Evolutionary conservation across 1,140 invertebrate species (phyloP), one percentile per base, ranked within the genome.

Genomic region (Brachionus asplanchnoidis): DNA sequence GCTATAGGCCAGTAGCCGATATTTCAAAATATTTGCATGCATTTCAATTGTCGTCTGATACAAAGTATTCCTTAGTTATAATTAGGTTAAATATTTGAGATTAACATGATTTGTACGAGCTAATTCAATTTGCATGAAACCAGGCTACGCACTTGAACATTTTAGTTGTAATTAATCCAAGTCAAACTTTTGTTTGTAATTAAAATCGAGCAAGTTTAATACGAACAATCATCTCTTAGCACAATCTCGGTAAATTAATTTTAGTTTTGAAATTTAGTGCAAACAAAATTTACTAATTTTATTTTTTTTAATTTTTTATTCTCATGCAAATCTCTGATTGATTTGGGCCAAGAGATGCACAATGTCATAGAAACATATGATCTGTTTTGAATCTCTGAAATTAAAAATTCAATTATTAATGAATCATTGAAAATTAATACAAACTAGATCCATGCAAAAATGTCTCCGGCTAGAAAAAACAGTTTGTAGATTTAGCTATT

Each of bases 141-240:
- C 53, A 20, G 53, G 53, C 53, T 60, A 60, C 17, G 20, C 53
- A 60, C 53, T 60, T 60, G 53, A 60, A 60, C 53, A 60, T 60
- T 60, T 60, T 60, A 60, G n/a, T 60, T 60, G 53, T 60, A 60
- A 60, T 60, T 60, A 60, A 60, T 60, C 53, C 53, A 60, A 60
- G 53, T 60, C 53, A 60, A 60, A 60, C 53, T 60, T 60, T 60
- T 60, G 53, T 60, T 60, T 60, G 53, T 60, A 60, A 60, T 60
- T 60, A 60, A 60, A 60, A 60, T 60, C 53, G 17, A 60, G 46
- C 46, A 17, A 53, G 7, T 53, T n/a, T 53, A 53, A 53, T 53
- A 53, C 46, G 46, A 53, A 53, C 46, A 53, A 53, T 53, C 46
- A 53, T 53, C n/a, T 17, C 46, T 17, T 17, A 17, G 46, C 4